Evolutionary conservation across 2,797 vertebrate species (phyloP).

Genomic region (Allobates femoralis): DNA sequence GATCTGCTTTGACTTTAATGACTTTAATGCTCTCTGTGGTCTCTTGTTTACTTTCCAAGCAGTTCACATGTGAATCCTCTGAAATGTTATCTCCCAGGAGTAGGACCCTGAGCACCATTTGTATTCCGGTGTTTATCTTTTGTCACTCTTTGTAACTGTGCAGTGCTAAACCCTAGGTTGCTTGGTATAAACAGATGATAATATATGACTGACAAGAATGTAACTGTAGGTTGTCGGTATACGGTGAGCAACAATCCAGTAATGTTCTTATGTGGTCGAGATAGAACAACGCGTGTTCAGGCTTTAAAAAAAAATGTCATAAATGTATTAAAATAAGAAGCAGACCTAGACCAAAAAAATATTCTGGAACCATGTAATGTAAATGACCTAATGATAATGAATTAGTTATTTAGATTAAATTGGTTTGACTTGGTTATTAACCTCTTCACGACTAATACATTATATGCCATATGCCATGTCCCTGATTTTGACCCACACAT

Average conservation of each 20-base stretch:
- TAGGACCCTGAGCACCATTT: background rate
- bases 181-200: conserved; percentile 28
- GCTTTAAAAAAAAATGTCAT: background rate
- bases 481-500: no score
- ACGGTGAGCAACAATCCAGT: background rate
- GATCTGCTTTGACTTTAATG: background rate
- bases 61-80: conserved; percentile 31
- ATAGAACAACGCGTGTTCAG: background rate
- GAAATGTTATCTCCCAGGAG: conserved; percentile 28
- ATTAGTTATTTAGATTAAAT: background rate
- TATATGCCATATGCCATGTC: no score
- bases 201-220: conserved; percentile 19
- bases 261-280: background rate
- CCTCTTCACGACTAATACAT: no score
- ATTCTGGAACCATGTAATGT: background rate
- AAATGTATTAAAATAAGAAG: background rate
- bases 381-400: background rate
- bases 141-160: conserved; percentile 41
- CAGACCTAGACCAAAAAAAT: background rate
- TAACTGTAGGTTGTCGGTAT: background rate
- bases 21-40: background rate
- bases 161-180: background rate
- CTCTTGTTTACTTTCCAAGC: conserved; percentile 23
- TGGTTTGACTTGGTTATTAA: background rate
- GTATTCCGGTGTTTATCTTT: conserved; percentile 25